Evolutionary conservation across 2,797 vertebrate species (phyloP).

Genomic region (Trachurus trachurus): DNA sequence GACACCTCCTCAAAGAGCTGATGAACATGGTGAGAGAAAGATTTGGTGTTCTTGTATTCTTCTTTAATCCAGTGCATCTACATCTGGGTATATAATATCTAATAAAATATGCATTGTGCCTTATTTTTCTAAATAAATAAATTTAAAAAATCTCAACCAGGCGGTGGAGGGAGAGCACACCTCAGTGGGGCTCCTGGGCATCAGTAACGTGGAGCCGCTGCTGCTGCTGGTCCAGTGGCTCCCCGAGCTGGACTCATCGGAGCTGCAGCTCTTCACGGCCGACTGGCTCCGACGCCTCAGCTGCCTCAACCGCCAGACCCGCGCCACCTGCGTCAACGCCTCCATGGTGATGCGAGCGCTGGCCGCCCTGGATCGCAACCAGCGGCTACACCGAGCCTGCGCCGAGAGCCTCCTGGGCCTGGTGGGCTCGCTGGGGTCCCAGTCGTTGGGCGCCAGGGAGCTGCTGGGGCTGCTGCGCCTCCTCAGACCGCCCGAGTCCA

Average conservation of each 20-base stretch:
- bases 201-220: slow-evolving; percentile 97
- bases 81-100: neutral
- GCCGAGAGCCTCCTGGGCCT: slow-evolving; percentile 93
- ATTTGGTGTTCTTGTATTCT: neutral
- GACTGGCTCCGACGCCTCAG: slow-evolving; percentile 95
- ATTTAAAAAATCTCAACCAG: too few species aligned
- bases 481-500: slow-evolving; percentile 87
- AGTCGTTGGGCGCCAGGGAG: slow-evolving; percentile 92
- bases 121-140: too few species aligned
- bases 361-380: slow-evolving; percentile 85
- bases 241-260: slow-evolving; percentile 92
- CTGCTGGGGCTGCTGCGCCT: slow-evolving; percentile 89
- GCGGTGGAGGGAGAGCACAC: slow-evolving; percentile 97
- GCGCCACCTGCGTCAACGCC: slow-evolving; percentile 94
- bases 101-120: too few species aligned
- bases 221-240: slow-evolving; percentile 96
- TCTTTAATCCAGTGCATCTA: neutral
- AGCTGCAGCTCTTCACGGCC: slow-evolving; percentile 94
- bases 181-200: slow-evolving; percentile 95
- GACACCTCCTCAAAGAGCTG: slow-evolving; percentile 94
- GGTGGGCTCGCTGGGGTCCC: slow-evolving; percentile 93
- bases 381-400: slow-evolving; percentile 87
- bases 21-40: slow-evolving; percentile 95
- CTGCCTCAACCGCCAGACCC: slow-evolving; percentile 94
- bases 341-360: slow-evolving; percentile 91